Conservation (phyloP, 2,797 vertebrate genomes). For the Sebastes elongatus region DNA sequence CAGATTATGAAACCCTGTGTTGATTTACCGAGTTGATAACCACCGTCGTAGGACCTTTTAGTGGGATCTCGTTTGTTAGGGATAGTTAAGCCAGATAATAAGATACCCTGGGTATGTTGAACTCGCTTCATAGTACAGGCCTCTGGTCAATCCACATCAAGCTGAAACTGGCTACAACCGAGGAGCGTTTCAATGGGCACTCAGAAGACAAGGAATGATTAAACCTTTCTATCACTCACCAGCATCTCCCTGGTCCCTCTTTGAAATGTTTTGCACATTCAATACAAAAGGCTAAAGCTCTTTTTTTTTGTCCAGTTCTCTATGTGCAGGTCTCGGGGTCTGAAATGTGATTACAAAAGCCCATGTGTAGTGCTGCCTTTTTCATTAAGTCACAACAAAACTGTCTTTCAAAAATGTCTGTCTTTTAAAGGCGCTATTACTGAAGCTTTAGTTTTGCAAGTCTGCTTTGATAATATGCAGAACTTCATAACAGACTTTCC, state of each 20-base stretch:
- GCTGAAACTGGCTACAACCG: conserved; percentile 2
- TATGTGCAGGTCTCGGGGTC: conserved; percentile 1
- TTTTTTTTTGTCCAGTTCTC: neutral
- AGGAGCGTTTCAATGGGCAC: conserved; percentile 19
- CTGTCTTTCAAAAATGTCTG: conserved; percentile 30
- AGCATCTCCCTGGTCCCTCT: conserved; percentile 34
- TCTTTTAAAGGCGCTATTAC: conserved; percentile 43
- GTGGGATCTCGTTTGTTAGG: too few species aligned
- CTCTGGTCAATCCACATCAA: conserved; percentile 34
- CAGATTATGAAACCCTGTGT: too few species aligned
- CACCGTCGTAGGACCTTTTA: too few species aligned
- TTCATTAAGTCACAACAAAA: conserved; percentile 52
- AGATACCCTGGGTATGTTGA: too few species aligned
- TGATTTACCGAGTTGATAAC: too few species aligned
- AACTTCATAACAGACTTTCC: conserved; percentile 56
- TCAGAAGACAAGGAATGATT: conserved; percentile 53
- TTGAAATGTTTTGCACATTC: conserved; percentile 64
- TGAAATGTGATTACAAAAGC: conserved; percentile 53
- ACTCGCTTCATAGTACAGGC: too few species aligned
- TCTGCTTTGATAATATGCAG: conserved; percentile 62
- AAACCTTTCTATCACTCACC: conserved; percentile 45
- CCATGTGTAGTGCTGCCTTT: conserved; percentile 33
- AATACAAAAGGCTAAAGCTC: conserved; percentile 53
- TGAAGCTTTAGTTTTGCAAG: conserved; percentile 53
- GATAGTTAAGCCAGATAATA: too few species aligned